Percentiles rank a stretch among this genome's conserved stretches.
Evolutionary conservation across 2,113 vertebrate species (phyloP).

Genomic region (Trichomycterus rosablanca): DNA sequence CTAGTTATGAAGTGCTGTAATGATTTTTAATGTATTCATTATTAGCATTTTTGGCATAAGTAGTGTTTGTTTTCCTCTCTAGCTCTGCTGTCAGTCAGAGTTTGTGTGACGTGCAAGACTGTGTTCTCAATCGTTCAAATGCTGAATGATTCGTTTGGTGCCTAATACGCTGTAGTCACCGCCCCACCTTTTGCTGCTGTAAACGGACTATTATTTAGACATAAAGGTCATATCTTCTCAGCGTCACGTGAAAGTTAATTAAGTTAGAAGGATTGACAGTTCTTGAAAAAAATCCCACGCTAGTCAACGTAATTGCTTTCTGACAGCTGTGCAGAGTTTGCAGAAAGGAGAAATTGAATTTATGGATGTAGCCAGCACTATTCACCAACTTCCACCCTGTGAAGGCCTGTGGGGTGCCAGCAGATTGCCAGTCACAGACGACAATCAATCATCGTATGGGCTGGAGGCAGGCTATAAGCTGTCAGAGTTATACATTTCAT

Average conservation of each 20-base stretch:
- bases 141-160: constrained; percentile 17
- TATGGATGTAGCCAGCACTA: constrained; percentile 52
- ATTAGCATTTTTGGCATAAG: constrained; percentile 10
- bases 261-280: constrained; percentile 62
- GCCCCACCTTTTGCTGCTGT: constrained; percentile 37
- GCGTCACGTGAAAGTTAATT: constrained; percentile 60
- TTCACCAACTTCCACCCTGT: constrained; percentile 43
- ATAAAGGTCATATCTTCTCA: constrained; percentile 64
- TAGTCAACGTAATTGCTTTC: constrained; percentile 71
- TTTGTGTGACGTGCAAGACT: constrained; percentile 6
- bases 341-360: constrained; percentile 64
- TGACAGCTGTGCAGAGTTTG: constrained; percentile 67
- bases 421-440: not conserved
- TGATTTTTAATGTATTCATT: not conserved
- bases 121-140: constrained; percentile 15
- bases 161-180: constrained; percentile 2
- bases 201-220: constrained; percentile 58
- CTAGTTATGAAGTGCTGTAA: not conserved
- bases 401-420: constrained; percentile 10
- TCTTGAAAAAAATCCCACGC: constrained; percentile 64
- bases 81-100: constrained; percentile 3
- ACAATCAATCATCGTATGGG: not conserved
- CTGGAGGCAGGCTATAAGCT: not conserved
- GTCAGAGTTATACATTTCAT: no score
- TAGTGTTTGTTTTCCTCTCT: constrained; percentile 3